Evolutionary conservation across 1,140 invertebrate genomes (phyloP), one percentile per base, ranked within the genome.

Genomic region (Drosophila mojavensis): DNA sequence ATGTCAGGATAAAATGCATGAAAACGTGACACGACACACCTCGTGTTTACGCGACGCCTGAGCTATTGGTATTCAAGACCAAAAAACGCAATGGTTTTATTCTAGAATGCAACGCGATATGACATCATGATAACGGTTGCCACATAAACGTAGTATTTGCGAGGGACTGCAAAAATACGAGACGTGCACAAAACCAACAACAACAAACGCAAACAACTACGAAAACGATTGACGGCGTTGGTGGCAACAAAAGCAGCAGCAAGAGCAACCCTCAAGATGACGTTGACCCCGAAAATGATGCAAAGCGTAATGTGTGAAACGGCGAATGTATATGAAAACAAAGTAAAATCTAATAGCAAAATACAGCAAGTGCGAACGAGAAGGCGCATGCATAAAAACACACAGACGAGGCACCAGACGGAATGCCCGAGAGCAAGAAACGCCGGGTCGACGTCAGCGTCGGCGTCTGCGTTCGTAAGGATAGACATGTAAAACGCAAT

Each of bases 201-300:
- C 68, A 36, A 45, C 20, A 28, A 68, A 62, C 65, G 53, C 71
- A 75, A 72, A 56, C 67, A 71, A 76, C 75, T 61, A 36, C 56
- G 51, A 66, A 64, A 64, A 59, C 68, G 76, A 63, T 73, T 64
- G 72, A 70, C 78, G 61, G 61, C 77, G 75, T 61, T 77, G 68
- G 71, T 62, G 75, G 80, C 72, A 63, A 75, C 62, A 66, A 36
- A 51, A 47, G 70, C 75, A 63, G 51, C 47, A 36, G 65, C 54
- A 67, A 67, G 54, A 72, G 79, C 84, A 83, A 88, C 83, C 85
- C 84, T 86, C 79, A 79, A 86, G 80, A 89, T 89, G 84, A 89
- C 84, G 84, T 89, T 89, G 84, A 89, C 84, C 84, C 84, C 84
- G 84, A 89, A 89, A 90, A 81, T 89, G 84, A 88, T 78, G 85